phyloP scores from a whole-genome alignment of 53 echinoderm and acorn worm species.

The Hippasteria phrygiana region DNA sequence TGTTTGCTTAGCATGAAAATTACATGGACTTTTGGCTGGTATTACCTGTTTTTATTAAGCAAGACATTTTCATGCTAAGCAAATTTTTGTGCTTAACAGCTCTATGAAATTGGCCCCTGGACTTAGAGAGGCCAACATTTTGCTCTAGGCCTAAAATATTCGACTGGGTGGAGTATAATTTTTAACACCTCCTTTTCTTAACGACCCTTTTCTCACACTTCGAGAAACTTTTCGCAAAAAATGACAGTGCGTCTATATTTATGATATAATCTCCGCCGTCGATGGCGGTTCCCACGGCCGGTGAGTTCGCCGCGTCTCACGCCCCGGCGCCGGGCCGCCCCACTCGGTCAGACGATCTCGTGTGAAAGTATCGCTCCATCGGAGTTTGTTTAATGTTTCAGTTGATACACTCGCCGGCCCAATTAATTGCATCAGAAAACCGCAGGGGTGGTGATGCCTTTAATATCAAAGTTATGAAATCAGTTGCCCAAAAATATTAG shows the following conservation, averaged over 20 bases:
- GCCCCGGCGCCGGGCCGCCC: slow-evolving; percentile 51
- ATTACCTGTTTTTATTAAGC: no score
- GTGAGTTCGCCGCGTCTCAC: background rate
- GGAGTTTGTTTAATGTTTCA: slow-evolving; percentile 46
- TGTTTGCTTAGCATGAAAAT: no score
- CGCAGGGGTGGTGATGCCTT: background rate
- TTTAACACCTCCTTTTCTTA: background rate
- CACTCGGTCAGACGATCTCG: slow-evolving; percentile 54
- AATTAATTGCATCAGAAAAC: slow-evolving; percentile 63
- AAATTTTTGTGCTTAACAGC: no score
- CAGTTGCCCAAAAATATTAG: background rate
- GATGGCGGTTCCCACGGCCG: slow-evolving; percentile 49
- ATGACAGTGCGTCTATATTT: background rate
- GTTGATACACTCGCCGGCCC: slow-evolving; percentile 40
- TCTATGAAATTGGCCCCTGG: no score
- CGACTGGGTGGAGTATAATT: background rate
- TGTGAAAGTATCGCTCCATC: slow-evolving; percentile 50
- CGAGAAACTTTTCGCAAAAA: background rate
- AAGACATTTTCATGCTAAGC: no score
- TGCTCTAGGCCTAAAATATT: no score
- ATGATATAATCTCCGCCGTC: slow-evolving; percentile 16
- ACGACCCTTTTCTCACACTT: background rate
- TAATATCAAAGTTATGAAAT: slow-evolving; percentile 18
- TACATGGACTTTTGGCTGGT: no score
- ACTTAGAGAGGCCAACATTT: no score